phyloP scores from a whole-genome alignment of 2,113 vertebrate species.

The Gymnorhina tibicen region DNA sequence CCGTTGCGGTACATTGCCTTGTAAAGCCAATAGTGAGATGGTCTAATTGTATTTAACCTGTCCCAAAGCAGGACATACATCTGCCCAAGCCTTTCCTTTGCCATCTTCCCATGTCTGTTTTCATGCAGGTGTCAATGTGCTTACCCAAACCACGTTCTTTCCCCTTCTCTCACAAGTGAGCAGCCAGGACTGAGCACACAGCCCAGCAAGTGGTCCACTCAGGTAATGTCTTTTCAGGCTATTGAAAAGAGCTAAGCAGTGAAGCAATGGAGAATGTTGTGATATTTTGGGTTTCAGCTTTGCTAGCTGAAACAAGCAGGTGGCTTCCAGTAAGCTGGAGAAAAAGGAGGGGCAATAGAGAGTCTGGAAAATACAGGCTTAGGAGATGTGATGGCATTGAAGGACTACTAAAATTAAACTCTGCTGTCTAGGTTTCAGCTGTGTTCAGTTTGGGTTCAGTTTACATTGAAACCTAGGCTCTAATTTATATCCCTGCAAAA shows the following conservation, averaged over 20 bases:
- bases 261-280: not conserved
- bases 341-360: not conserved
- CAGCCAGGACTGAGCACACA: not conserved
- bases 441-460: not conserved
- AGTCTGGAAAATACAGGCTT: not conserved
- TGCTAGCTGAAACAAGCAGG: not conserved
- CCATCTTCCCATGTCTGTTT: not conserved
- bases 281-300: not conserved
- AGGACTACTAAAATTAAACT: conserved; percentile 49
- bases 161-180: not conserved
- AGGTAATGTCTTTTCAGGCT: not conserved
- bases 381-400: not conserved
- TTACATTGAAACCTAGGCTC: conserved; percentile 19
- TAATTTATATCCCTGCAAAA: not conserved
- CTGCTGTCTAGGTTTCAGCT: conserved; percentile 7
- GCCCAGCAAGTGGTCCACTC: not conserved
- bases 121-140: not conserved
- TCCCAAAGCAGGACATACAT: not conserved
- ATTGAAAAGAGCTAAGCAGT: not conserved
- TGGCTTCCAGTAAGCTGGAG: not conserved
- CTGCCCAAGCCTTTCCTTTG: not conserved
- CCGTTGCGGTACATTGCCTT: not conserved
- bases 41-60: not conserved
- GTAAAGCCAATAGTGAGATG: not conserved
- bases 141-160: not conserved